Percentiles rank a stretch among this genome's conserved stretches.
These are phyloP conservation scores for Eupeodes latifasciatus DNA, from an alignment of 2,888 invertebrate species.

Conservation along the genomic window DNA sequence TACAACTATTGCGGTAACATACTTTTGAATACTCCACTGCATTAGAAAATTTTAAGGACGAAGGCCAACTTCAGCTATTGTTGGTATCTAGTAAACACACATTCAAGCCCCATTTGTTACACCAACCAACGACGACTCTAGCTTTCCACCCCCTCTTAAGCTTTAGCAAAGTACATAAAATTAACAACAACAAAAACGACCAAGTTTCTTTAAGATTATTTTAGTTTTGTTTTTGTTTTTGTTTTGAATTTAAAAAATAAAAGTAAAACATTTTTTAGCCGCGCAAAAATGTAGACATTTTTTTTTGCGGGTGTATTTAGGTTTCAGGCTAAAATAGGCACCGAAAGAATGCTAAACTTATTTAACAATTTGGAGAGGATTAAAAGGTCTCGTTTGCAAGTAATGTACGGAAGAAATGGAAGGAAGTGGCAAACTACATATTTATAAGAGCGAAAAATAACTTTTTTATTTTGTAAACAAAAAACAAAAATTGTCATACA, in stretches of 20 bases:
- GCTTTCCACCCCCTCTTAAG: constrained; percentile 4
- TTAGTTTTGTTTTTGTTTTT: constrained; percentile 2
- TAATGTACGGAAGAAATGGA: constrained; percentile 34
- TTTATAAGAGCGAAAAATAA: constrained; percentile 50
- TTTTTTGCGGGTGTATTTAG: constrained; percentile 52
- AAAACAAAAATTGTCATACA: constrained; percentile 45
- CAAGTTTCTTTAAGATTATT: constrained; percentile 27
- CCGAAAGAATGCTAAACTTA: constrained; percentile 55
- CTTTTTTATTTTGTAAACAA: constrained; percentile 15
- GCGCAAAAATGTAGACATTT: constrained; percentile 12
- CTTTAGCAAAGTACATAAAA: background rate
- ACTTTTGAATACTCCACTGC: constrained; percentile 60
- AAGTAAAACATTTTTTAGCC: background rate
- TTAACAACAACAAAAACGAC: background rate
- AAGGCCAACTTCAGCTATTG: constrained; percentile 67
- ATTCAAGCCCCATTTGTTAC: constrained; percentile 53
- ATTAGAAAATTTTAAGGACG: constrained; percentile 66
- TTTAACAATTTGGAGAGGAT: constrained; percentile 63
- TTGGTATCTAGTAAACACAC: constrained; percentile 60
- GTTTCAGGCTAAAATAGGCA: constrained; percentile 42
- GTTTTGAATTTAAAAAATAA: constrained; percentile 5
- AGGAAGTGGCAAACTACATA: constrained; percentile 71
- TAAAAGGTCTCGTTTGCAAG: constrained; percentile 51
- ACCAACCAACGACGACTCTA: constrained; percentile 5
- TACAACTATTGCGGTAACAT: constrained; percentile 41